Percentiles rank a stretch among this genome's conserved stretches.
These are phyloP conservation scores for Geopemphigus sp. DNA, from an alignment of 1,140 invertebrate genomes.

Conservation along the genomic window DNA sequence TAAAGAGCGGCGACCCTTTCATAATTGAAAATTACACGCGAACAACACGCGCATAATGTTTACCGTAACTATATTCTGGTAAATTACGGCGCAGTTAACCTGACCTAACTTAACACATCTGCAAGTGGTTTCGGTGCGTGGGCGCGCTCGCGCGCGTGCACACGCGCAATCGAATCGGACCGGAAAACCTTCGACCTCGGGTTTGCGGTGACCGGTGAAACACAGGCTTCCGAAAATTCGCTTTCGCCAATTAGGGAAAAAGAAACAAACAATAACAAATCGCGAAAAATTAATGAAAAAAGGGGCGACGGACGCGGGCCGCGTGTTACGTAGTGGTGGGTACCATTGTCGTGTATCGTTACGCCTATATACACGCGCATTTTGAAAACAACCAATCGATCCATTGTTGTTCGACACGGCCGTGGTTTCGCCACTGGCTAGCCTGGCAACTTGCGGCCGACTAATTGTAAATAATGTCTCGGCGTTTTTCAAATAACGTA, in stretches of 20 bases:
- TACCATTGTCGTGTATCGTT: background rate
- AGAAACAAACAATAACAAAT: too few species aligned
- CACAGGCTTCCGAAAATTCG: background rate
- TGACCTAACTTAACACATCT: too few species aligned
- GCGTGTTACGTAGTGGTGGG: too few species aligned
- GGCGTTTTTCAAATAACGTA: background rate
- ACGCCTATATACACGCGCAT: background rate
- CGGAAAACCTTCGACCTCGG: background rate
- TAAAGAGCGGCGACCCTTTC: too few species aligned
- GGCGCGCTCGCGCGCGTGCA: background rate
- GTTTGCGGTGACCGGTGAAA: background rate
- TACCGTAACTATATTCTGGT: too few species aligned
- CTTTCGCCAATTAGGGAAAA: constrained; percentile 17
- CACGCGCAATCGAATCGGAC: background rate
- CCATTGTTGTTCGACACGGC: constrained; percentile 1
- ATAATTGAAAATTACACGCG: too few species aligned
- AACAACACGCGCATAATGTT: too few species aligned
- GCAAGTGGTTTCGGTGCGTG: too few species aligned
- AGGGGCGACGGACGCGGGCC: too few species aligned
- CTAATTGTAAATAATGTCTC: too few species aligned
- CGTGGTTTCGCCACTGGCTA: background rate
- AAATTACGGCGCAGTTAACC: too few species aligned
- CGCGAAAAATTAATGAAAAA: too few species aligned
- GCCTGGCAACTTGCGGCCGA: background rate
- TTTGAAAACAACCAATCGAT: background rate